phyloP scores from a whole-genome alignment of 2,888 invertebrate genomes.

The Corythucha ciliata region DNA sequence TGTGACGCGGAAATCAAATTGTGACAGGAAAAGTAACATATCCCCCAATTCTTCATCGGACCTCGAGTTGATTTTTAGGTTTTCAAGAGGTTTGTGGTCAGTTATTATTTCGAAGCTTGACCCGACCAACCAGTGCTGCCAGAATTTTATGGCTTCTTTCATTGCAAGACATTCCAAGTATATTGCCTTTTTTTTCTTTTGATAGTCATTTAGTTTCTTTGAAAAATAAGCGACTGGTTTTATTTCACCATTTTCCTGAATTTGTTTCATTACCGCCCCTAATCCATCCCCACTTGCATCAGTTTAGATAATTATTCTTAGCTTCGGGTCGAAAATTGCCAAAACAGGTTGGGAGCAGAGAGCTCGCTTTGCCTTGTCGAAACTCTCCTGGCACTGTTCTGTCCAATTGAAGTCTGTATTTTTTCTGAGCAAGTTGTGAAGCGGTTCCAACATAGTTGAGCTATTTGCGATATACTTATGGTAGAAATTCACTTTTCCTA shows the following conservation, averaged over 20 bases:
- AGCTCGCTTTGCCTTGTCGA: constrained; percentile 6
- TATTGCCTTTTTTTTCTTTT: constrained; percentile 3
- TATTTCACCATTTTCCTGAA: not conserved
- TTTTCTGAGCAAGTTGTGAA: constrained; percentile 15
- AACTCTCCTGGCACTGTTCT: constrained; percentile 23
- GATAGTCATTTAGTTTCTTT: constrained; percentile 1
- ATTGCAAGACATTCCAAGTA: constrained; percentile 1
- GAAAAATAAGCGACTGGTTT: constrained; percentile 21
- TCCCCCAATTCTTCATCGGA: constrained; percentile 14
- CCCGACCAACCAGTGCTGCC: constrained; percentile 10
- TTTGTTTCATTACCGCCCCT: not conserved
- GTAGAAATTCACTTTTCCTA: constrained; percentile 17
- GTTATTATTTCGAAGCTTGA: constrained; percentile 12
- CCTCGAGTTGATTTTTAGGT: constrained; percentile 2
- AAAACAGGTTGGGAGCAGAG: constrained; percentile 2
- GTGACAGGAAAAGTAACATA: constrained; percentile 11
- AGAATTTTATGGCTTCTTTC: constrained; percentile 19
- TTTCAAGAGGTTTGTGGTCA: constrained; percentile 26
- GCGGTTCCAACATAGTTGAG: constrained; percentile 5
- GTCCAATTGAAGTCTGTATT: constrained; percentile 4
- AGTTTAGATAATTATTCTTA: constrained; percentile 33
- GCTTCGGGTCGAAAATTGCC: not conserved
- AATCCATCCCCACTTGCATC: constrained; percentile 25
- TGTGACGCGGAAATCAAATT: constrained; percentile 10
- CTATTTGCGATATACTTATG: constrained; percentile 13